These are phyloP conservation scores for Andricus grossulariae DNA, from an alignment of 1,140 invertebrate species.

Conservation along the genomic window DNA sequence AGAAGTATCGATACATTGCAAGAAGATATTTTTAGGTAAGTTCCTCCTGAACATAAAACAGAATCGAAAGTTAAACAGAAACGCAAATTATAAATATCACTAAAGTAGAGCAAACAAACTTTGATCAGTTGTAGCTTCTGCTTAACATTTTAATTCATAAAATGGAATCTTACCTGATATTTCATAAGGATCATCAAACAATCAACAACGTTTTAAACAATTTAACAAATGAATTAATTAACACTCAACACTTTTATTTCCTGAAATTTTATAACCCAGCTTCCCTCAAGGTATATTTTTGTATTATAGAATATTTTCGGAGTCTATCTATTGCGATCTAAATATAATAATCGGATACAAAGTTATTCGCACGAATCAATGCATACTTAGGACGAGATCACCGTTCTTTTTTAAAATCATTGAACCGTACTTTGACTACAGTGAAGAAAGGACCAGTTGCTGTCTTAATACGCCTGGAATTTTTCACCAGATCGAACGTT, in stretches of 20 bases:
- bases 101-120: constrained; percentile 1
- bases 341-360: constrained; percentile 71
- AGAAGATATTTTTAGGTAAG: constrained; percentile 67
- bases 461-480: constrained; percentile 64
- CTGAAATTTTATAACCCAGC: not conserved
- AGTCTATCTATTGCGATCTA: constrained; percentile 73
- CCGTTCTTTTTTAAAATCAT: constrained; percentile 70
- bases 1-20: constrained; percentile 61
- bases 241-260: not conserved
- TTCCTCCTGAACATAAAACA: constrained; percentile 13
- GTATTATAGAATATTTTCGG: constrained; percentile 73
- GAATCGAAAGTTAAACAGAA: not conserved
- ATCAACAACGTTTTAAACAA: not conserved
- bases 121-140: constrained; percentile 45
- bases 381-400: constrained; percentile 71
- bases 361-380: constrained; percentile 69
- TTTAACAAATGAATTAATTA: not conserved
- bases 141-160: not conserved
- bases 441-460: constrained; percentile 65
- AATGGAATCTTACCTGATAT: too few relatives aligned
- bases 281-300: constrained; percentile 44
- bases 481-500: constrained; percentile 69
- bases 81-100: not conserved
- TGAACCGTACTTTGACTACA: constrained; percentile 63
- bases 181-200: too few relatives aligned